Evolutionary conservation across 1,140 invertebrate genomes (phyloP), one percentile per base, ranked within the genome.

Genomic region (Zaprionus inermis): DNA sequence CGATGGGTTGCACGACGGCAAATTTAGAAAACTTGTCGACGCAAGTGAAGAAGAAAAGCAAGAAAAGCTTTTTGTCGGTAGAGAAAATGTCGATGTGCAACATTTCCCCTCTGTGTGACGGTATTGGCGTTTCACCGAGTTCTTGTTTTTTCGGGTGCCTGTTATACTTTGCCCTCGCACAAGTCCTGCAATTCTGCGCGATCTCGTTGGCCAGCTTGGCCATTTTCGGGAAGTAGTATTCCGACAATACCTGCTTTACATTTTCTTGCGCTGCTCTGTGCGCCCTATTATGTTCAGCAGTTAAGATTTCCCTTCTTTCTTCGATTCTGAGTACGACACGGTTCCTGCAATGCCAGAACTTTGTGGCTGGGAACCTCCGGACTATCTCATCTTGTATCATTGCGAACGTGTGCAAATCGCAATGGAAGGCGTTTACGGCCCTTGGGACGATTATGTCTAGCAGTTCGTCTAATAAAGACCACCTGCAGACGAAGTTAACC

Each of bases 171-270:
- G 6, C 11, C 2, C 11, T 1, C 10, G 1, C 66, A 22, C 66
- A 75, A 18, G 58, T 79, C 12, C 56, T 69, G 49, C 73, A 76
- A 16, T 76, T n/a, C n/a, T n/a, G n/a, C n/a, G n/a, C n/a, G n/a
- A n/a, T n/a, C n/a, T n/a, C n/a, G n/a, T n/a, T 79, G 6, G 28
- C 28, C 2, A 28, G 28, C 28, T 6, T 28, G n/a, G 10, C 11
- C 52, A 16, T 67, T 67, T 16, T 73, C 51, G 2, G 58, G 61
- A 5, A 67, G 56, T 38, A 28, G 6, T 36, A 36, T 36, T 3
- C 11, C 10, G 34, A 28, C 7, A 36, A 9, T 5, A 56, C 38
- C 28, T 67, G 55, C 10, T 72, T 72, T 4, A 60, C n/a, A 41
- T 63, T 67, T 38, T 71, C 59, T 14, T 60, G 70, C 6, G 61